Conservation (phyloP, 2,888 invertebrate genomes). For the Itoplectis maculator region DNA sequence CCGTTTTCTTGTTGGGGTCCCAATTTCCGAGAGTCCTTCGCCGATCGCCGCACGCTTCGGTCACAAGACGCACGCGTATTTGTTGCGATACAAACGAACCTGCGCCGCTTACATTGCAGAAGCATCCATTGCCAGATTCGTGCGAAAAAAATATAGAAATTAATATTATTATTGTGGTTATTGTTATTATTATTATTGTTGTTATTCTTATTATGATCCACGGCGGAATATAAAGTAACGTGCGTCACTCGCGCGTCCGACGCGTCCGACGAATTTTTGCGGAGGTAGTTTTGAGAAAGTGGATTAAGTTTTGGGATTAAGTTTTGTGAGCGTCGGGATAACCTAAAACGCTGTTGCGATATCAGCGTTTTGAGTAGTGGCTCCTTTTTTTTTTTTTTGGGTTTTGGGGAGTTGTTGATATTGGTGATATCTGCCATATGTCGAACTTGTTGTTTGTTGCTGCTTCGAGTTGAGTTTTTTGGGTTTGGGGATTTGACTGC, state of each 20-base stretch:
- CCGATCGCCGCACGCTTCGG: background rate
- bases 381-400: background rate
- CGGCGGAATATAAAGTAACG: slow-evolving; percentile 53
- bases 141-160: background rate
- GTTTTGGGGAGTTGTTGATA: too few species aligned
- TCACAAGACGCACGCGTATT: slow-evolving; percentile 76
- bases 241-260: slow-evolving; percentile 13
- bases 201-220: slow-evolving; percentile 2
- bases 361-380: too few species aligned
- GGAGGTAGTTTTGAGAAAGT: background rate
- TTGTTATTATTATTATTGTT: too few species aligned
- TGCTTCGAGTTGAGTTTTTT: too few species aligned
- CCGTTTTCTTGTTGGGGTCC: slow-evolving; percentile 60
- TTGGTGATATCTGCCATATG: background rate
- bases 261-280: background rate
- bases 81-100: slow-evolving; percentile 66
- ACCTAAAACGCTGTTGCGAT: slow-evolving; percentile 1
- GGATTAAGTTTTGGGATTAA: background rate
- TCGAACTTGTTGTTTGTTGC: slow-evolving; percentile 1
- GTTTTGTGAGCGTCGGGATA: background rate
- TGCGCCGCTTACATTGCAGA: slow-evolving; percentile 16
- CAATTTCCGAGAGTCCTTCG: slow-evolving; percentile 68
- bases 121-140: slow-evolving; percentile 1
- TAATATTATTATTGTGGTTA: background rate
- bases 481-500: too few species aligned